phyloP scores from a whole-genome alignment of 2,888 invertebrate species.

The Drosophila maculinotata region DNA sequence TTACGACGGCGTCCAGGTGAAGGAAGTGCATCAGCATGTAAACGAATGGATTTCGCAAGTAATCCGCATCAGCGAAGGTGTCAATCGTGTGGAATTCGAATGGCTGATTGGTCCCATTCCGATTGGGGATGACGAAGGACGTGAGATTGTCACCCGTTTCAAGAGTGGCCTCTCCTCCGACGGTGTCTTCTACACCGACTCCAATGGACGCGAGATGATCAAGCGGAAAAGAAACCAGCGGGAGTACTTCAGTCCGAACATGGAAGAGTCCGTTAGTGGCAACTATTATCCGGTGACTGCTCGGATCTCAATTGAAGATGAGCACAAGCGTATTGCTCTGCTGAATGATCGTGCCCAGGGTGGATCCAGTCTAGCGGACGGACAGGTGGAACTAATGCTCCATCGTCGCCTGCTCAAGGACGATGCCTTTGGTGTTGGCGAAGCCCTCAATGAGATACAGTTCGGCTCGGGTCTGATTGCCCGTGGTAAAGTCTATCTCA shows the following conservation, averaged over 20 bases:
- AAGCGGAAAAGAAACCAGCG: constrained; percentile 88
- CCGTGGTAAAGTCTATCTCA: constrained; percentile 88
- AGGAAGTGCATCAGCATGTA: constrained; percentile 88
- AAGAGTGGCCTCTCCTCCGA: constrained; percentile 88
- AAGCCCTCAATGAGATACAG: constrained; percentile 93
- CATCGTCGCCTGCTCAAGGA: constrained; percentile 94
- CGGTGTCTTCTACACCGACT: constrained; percentile 94
- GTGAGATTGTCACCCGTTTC: constrained; percentile 93
- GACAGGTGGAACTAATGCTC: constrained; percentile 92
- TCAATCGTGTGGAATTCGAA: constrained; percentile 88
- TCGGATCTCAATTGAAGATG: constrained; percentile 90
- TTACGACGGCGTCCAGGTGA: constrained; percentile 87
- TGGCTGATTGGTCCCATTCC: constrained; percentile 93
- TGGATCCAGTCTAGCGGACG: constrained; percentile 90
- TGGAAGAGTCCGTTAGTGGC: constrained; percentile 90
- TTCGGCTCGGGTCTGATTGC: constrained; percentile 89
- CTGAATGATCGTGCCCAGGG: constrained; percentile 93
- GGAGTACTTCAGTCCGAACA: constrained; percentile 90
- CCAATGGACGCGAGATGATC: constrained; percentile 95
- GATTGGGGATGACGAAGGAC: constrained; percentile 88
- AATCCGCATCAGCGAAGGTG: constrained; percentile 88
- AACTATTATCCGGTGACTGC: constrained; percentile 98
- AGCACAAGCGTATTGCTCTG: constrained; percentile 79
- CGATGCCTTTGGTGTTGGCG: constrained; percentile 96
- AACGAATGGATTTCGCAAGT: constrained; percentile 91